phyloP scores from a whole-genome alignment of 2,797 vertebrate species.

The Distichodus sexfasciatus region DNA sequence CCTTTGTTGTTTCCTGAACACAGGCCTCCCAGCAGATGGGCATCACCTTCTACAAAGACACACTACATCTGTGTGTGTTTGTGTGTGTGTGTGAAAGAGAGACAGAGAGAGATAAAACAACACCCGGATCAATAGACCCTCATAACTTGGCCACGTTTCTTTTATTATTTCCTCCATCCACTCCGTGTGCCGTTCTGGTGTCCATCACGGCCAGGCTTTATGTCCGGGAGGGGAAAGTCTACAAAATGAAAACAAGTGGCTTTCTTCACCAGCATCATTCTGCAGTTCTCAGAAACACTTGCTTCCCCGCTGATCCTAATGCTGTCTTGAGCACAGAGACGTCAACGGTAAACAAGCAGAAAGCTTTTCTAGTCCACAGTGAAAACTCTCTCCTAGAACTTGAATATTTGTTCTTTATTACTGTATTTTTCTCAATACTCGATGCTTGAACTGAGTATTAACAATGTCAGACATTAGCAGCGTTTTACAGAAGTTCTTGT shows the following conservation, averaged over 20 bases:
- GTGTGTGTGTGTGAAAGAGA: not conserved
- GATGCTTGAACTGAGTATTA: too few relatives aligned
- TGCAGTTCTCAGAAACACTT: slow-evolving; percentile 16
- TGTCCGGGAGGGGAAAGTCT: not conserved
- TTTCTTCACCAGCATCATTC: not conserved
- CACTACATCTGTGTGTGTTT: not conserved
- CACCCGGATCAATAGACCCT: slow-evolving; percentile 9
- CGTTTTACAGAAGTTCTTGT: too few relatives aligned
- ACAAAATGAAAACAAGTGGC: not conserved
- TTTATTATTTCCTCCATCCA: slow-evolving; percentile 2
- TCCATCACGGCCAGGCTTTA: not conserved
- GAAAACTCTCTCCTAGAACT: slow-evolving; percentile 18
- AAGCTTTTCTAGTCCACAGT: not conserved
- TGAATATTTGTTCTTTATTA: too few relatives aligned
- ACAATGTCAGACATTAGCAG: too few relatives aligned
- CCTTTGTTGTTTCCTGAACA: slow-evolving; percentile 11
- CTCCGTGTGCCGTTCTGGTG: not conserved
- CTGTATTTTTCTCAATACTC: too few relatives aligned
- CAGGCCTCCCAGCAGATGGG: not conserved
- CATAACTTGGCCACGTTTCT: not conserved
- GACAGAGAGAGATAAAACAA: not conserved
- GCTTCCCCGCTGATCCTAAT: slow-evolving; percentile 23
- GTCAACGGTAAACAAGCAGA: not conserved
- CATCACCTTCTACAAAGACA: not conserved
- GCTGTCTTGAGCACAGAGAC: slow-evolving; percentile 4